Percentiles rank a stretch among this genome's conserved stretches.
Evolutionary conservation across 2,888 invertebrate species (phyloP).

Genomic region (Scelioninae gen. 2): DNA sequence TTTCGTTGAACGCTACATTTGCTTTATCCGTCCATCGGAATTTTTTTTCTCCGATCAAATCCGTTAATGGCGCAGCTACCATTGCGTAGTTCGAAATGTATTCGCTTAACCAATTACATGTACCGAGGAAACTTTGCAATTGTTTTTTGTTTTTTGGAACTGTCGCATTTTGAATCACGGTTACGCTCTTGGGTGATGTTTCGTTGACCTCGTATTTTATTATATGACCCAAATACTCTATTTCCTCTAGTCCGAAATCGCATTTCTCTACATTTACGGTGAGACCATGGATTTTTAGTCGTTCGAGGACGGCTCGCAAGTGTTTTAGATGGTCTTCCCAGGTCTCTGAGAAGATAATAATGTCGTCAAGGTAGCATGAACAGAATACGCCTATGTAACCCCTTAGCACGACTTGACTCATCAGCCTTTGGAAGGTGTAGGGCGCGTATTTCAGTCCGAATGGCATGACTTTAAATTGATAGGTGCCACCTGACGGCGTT

Average conservation of each 20-base stretch:
- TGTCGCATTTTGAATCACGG: constrained; percentile 13
- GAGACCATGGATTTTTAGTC: constrained; percentile 48
- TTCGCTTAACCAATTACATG: neutral
- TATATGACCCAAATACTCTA: constrained; percentile 63
- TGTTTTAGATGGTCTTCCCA: constrained; percentile 57
- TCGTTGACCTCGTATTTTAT: neutral
- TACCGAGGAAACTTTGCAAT: constrained; percentile 14
- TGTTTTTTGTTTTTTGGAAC: constrained; percentile 22
- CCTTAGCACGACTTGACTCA: constrained; percentile 57
- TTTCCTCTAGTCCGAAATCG: constrained; percentile 51
- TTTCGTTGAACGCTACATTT: neutral
- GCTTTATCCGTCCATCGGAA: constrained; percentile 18
- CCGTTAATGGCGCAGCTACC: neutral
- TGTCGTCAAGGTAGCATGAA: constrained; percentile 64
- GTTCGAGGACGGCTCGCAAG: constrained; percentile 56
- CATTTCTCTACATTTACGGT: constrained; percentile 49
- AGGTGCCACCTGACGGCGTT: neutral
- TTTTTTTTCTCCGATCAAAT: neutral
- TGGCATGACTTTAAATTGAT: neutral
- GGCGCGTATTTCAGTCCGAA: constrained; percentile 16
- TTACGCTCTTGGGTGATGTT: constrained; percentile 6
- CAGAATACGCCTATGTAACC: constrained; percentile 53
- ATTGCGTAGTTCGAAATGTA: neutral
- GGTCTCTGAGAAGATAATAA: constrained; percentile 58
- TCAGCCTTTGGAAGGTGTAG: constrained; percentile 27